Evolutionary conservation across 2,888 invertebrate genomes (phyloP).

Genomic region (Trilocha varians): DNA sequence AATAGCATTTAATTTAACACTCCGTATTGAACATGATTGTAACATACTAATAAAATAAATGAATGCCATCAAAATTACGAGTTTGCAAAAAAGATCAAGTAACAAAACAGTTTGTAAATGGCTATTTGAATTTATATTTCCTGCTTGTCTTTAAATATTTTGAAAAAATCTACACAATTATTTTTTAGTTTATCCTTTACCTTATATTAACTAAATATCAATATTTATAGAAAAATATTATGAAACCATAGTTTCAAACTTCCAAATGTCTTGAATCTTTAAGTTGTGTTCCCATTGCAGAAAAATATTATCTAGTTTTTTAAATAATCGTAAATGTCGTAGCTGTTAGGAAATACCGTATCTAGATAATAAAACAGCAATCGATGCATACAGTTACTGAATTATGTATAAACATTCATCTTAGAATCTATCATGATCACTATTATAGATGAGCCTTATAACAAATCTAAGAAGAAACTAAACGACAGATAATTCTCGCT

Average conservation of each 20-base stretch:
- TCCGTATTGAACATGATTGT: constrained; percentile 12
- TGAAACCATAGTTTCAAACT: too few species aligned
- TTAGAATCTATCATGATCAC: neutral
- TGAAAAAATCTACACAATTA: too few species aligned
- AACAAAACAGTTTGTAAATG: neutral
- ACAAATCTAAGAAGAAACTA: neutral
- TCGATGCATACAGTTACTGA: neutral
- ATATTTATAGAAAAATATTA: too few species aligned
- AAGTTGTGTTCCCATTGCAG: too few species aligned
- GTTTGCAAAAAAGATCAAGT: neutral
- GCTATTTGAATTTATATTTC: neutral
- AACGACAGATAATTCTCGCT: constrained; percentile 17
- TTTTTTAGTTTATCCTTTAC: too few species aligned
- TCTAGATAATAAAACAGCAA: neutral
- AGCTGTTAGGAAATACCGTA: too few species aligned
- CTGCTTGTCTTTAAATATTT: too few species aligned
- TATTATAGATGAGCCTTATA: neutral
- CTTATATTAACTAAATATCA: too few species aligned
- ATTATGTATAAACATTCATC: neutral
- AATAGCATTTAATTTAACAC: neutral
- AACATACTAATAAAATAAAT: neutral
- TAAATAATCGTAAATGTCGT: too few species aligned
- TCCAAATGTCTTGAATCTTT: too few species aligned
- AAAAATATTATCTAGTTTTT: too few species aligned
- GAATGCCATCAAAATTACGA: neutral